Evolutionary conservation across 2,888 invertebrate species (phyloP), one percentile per base, ranked within the genome.

Genomic region (Oscheius sp.): DNA sequence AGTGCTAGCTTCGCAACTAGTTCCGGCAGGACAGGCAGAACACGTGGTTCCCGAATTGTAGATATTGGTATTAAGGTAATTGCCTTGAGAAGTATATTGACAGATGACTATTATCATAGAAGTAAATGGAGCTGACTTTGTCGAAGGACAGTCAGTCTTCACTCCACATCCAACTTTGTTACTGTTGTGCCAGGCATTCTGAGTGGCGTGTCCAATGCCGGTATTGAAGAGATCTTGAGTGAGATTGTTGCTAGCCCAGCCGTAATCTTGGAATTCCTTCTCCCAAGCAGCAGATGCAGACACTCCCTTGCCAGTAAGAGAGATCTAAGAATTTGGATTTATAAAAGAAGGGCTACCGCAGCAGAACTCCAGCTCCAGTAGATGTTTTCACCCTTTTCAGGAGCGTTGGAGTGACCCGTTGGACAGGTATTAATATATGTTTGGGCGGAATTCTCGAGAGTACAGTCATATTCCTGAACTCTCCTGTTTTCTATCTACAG

Each of bases 161-260:
- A 62, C 54, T 45, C 68, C 68, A 30, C 68, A 68, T n/a, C 68
- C 68, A 41, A 68, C 44, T 45, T 63, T 44, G 14, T 41, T 54
- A 2, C 54, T 62, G 9, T 22, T 28, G 0, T 51, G 24, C 68
- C 68, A 68, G 2, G 68, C 68, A 62, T 62, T 63, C 59, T 64
- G 57, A 8, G 69, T 69, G 0, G 65, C 69, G 30, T 50, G 59
- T 14, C 64, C 57, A 26, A 69, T 69, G 22, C 68, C 68, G 12
- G 57, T 41, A 9, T 54, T 45, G 14, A 36, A 36, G 8, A 36
- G 8, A 9, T 36, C 14, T 14, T 9, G 8, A 36, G 36, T 36
- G 22, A 63, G 24, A 2, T 54, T 56, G 41, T 54, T 56, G 12
- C 24, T 33, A 0, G 68, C 6, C 68, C 68, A 68, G 8, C 68